Evolutionary conservation across 2,113 vertebrate species (phyloP), one percentile per base, ranked within the genome.

Genomic region (Porphyrio hochstetteri): DNA sequence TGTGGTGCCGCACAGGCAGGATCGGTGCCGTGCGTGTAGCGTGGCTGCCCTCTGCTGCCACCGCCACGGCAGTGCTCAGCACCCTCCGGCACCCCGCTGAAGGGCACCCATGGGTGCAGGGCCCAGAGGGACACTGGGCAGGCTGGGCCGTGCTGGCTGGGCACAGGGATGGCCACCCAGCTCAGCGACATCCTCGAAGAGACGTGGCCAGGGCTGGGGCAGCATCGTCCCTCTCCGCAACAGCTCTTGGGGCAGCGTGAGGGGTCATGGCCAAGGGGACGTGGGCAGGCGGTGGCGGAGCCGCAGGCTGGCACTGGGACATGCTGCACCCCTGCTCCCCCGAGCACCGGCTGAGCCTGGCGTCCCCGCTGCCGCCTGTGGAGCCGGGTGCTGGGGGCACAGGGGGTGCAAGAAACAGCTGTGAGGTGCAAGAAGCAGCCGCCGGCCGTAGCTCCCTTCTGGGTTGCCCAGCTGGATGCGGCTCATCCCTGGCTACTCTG

Each of bases 1-100:
- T 15, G 80, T 31, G n/a, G 85, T 12, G 93, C 81, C 56, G 48
- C 64, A 88, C 93, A 53, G 69, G 93, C 93, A 93, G 92, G 93
- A 82, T 50, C 50, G 36, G 92, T 76, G 79, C 79, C 5, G 44
- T 78, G 92, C 68, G 5, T 28, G 95, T 69, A 75, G 90, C 94
- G 11, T 88, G 95, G 94, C 90, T 95, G 95, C 95, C 95, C 95
- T 94, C 95, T 96, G 94, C 95, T 92, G 95, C 95, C 92, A 64
- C 67, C 4, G 76, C 67, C 83, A 35, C 67, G 93, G 92, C 94
- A 88, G 67, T 83, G 94, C 94, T 72, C 95, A 19, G 95, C 90
- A 69, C 88, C 90, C 82, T 21, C 27, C 5, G 5, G 57, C 59
- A 11, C 67, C 31, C 10, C 6, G 4, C 33, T 72, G 21, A 18